Conservation (phyloP, 2,888 invertebrate species). For the Antheraea assamensis region DNA sequence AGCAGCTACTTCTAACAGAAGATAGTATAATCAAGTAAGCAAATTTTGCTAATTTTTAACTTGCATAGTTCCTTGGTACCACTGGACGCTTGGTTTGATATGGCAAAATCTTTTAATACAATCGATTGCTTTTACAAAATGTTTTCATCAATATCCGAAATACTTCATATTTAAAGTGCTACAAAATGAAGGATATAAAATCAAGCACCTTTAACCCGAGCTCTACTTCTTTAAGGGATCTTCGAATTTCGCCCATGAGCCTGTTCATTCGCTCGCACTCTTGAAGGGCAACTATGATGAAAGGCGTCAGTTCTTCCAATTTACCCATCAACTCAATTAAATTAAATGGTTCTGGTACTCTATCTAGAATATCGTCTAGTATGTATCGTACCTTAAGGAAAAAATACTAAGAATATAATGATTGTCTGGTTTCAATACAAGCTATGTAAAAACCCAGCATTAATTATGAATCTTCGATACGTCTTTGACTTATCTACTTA, state of each 20-base stretch:
- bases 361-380: slow-evolving; percentile 93
- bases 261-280: slow-evolving; percentile 98
- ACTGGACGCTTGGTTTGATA: too few species aligned
- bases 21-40: too few species aligned
- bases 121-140: too few species aligned
- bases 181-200: background rate
- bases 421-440: background rate
- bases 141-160: too few species aligned
- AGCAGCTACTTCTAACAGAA: too few species aligned
- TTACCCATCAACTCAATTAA: slow-evolving; percentile 92
- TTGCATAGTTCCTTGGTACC: too few species aligned
- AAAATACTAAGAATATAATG: background rate
- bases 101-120: too few species aligned
- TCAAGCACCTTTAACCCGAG: slow-evolving; percentile 91
- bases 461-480: background rate
- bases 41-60: too few species aligned
- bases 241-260: slow-evolving; percentile 89
- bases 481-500: background rate
- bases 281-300: slow-evolving; percentile 94
- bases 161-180: background rate
- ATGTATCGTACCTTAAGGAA: slow-evolving; percentile 84
- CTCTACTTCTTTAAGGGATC: slow-evolving; percentile 92
- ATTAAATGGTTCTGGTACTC: slow-evolving; percentile 94
- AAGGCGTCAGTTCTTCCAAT: slow-evolving; percentile 95
- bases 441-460: background rate